Conservation (phyloP, 2,113 vertebrate species). For the Acrocephalus kingi region DNA sequence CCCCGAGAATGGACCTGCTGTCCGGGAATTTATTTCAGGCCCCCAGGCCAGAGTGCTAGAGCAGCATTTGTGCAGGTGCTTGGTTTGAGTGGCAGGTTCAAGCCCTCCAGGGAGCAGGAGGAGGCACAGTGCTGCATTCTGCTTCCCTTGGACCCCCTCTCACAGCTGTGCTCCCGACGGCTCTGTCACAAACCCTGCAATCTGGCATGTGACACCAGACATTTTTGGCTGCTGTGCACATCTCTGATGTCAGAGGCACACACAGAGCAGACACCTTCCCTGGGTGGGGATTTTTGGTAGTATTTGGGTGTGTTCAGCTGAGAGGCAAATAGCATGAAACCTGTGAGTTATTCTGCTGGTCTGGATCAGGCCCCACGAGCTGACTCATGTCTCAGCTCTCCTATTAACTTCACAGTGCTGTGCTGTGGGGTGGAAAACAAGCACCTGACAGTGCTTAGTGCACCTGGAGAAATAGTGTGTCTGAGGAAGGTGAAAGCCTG, state of each 20-base stretch:
- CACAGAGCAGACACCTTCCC: not conserved
- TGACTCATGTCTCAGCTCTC: not conserved
- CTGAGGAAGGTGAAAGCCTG: not conserved
- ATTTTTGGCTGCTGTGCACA: not conserved
- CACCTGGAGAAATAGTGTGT: not conserved
- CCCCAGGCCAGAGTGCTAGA: not conserved
- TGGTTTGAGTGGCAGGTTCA: not conserved
- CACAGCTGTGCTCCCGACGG: not conserved
- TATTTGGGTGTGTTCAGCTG: not conserved
- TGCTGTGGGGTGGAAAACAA: not conserved
- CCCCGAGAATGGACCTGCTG: not conserved
- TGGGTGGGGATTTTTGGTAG: not conserved
- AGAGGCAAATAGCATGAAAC: not conserved
- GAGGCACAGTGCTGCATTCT: not conserved
- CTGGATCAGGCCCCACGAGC: not conserved
- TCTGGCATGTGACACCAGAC: accelerated
- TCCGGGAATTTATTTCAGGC: not conserved
- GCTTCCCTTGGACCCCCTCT: not conserved
- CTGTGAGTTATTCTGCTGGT: not conserved
- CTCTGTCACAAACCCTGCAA: not conserved
- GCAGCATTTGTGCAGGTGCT: not conserved
- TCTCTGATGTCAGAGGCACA: not conserved
- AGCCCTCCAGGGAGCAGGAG: not conserved
- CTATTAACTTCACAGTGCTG: too few species aligned
- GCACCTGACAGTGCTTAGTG: not conserved